Evolutionary conservation across 1,140 invertebrate species (phyloP).

Genomic region (Phocides pigmalion): DNA sequence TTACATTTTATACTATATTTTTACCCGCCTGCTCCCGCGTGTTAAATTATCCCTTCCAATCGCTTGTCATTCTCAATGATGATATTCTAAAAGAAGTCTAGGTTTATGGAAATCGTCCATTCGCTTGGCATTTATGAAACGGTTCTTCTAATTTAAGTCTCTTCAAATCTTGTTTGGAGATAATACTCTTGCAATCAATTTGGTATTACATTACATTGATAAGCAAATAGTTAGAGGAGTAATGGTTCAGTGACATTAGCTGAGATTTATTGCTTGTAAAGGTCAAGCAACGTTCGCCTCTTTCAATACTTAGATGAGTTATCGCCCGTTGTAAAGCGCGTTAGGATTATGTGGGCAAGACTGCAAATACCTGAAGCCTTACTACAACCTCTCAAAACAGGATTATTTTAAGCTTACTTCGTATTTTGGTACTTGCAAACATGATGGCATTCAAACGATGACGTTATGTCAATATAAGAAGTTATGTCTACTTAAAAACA

Average conservation of each 20-base stretch:
- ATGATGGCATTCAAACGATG: too few species aligned
- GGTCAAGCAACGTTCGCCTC: conserved; percentile 24
- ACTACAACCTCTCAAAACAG: too few species aligned
- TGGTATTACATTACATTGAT: conserved; percentile 29
- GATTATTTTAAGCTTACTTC: too few species aligned
- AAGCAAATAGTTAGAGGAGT: conserved; percentile 31
- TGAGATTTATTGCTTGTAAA: conserved; percentile 25
- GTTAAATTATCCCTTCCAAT: too few species aligned
- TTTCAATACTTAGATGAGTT: conserved; percentile 35
- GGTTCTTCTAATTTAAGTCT: conserved; percentile 2
- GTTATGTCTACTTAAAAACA: too few species aligned
- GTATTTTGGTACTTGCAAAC: too few species aligned
- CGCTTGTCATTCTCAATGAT: too few species aligned
- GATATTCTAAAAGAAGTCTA: background rate
- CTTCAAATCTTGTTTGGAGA: conserved; percentile 8
- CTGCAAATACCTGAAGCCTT: conserved; percentile 13
- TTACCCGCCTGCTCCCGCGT: too few species aligned
- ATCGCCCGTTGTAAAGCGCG: conserved; percentile 23
- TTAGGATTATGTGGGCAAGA: conserved; percentile 10
- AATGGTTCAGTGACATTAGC: conserved; percentile 31
- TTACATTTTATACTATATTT: too few species aligned
- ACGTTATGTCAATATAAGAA: too few species aligned
- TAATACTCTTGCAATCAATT: conserved; percentile 24
- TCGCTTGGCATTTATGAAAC: background rate
- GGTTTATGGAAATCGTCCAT: background rate